Evolutionary conservation across 2,113 vertebrate genomes (phyloP).

Genomic region (Microtus oregoni): DNA sequence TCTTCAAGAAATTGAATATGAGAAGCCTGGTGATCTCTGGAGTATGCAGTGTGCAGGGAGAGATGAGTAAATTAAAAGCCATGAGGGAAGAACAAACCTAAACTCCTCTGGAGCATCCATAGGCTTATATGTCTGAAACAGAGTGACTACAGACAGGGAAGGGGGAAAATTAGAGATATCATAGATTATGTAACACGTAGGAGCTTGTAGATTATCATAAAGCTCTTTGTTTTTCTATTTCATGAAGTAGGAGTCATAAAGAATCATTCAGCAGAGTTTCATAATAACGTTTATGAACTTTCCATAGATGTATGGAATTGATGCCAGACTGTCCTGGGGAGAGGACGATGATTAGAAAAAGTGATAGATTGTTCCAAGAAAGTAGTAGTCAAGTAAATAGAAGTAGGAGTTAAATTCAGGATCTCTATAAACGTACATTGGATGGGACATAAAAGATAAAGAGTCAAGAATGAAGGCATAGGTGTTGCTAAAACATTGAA

Average conservation of each 20-base stretch:
- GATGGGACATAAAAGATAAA: background rate
- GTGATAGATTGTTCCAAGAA: background rate
- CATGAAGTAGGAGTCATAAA: background rate
- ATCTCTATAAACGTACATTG: background rate
- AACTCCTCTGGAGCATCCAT: background rate
- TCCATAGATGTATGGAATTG: background rate
- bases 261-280: background rate
- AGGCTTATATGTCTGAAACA: background rate
- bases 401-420: background rate
- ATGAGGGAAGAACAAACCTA: rapidly evolving
- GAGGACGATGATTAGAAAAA: background rate
- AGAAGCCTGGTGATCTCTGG: background rate
- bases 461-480: background rate
- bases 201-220: background rate
- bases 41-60: background rate
- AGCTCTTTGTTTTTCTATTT: background rate
- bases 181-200: background rate
- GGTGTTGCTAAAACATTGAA: background rate
- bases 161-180: background rate
- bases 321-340: rapidly evolving
- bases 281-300: background rate
- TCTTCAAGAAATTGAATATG: background rate
- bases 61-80: background rate
- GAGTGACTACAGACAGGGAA: background rate
- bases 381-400: background rate